Conservation (phyloP, 1,140 invertebrate species). For the Polyergus mexicanus region DNA sequence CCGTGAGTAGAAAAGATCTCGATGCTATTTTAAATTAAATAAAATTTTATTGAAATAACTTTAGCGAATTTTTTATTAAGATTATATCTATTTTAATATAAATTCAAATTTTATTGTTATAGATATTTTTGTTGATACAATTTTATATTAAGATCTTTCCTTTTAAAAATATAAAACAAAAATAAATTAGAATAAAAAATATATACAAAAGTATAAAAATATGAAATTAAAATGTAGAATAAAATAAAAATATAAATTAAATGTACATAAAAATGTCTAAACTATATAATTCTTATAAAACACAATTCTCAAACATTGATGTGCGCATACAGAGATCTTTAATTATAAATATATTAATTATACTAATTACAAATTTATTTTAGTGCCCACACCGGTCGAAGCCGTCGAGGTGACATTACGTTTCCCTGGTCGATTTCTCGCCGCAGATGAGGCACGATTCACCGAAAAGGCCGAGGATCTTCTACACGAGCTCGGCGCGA, state of each 20-base stretch:
- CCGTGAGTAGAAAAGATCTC: constrained; percentile 85
- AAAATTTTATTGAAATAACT: background rate
- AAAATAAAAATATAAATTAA: too few species aligned
- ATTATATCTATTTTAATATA: background rate
- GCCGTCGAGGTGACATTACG: constrained; percentile 89
- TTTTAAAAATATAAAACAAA: background rate
- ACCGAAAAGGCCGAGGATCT: constrained; percentile 86
- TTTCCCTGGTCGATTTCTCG: constrained; percentile 88
- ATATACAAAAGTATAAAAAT: too few species aligned
- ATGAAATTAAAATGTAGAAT: too few species aligned
- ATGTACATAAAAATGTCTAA: too few species aligned
- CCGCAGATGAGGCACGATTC: constrained; percentile 86
- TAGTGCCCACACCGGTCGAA: constrained; percentile 88
- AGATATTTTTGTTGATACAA: background rate
- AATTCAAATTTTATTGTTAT: constrained; percentile 9
- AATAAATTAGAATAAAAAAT: background rate
- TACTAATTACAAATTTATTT: constrained; percentile 61
- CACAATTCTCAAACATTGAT: too few species aligned
- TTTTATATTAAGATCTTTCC: background rate
- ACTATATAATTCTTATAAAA: too few species aligned
- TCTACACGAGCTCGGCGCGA: constrained; percentile 86
- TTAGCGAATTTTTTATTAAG: background rate
- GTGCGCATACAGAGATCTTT: background rate
- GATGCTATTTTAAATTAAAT: background rate
- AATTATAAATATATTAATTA: constrained; percentile 20